Percentiles rank a stretch among this genome's conserved stretches.
Evolutionary conservation across 2,888 invertebrate species (phyloP).

Genomic region (Patella depressa): DNA sequence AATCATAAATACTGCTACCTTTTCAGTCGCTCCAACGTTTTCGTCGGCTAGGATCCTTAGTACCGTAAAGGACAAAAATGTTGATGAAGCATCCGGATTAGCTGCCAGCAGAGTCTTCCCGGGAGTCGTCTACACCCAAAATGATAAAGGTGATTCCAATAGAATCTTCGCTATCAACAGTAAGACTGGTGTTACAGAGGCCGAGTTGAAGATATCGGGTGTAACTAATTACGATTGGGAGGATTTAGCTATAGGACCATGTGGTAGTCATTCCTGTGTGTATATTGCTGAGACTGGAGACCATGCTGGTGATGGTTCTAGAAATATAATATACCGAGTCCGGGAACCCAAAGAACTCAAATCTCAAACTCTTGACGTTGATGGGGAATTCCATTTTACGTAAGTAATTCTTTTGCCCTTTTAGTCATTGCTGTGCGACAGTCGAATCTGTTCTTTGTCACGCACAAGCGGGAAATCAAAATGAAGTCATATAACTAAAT

Average conservation of each 20-base stretch:
- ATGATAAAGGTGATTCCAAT: constrained; percentile 29
- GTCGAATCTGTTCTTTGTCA: no score
- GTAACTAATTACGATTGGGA: constrained; percentile 22
- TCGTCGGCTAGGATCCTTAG: background rate
- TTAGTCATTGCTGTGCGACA: no score
- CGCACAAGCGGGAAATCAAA: no score
- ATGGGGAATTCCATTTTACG: constrained; percentile 24
- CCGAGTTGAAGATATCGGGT: constrained; percentile 3
- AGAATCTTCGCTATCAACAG: background rate
- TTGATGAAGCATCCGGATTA: constrained; percentile 35
- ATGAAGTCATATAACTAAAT: no score
- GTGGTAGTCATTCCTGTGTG: constrained; percentile 26
- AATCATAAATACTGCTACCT: no score
- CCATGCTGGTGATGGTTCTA: constrained; percentile 21
- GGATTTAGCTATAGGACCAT: constrained; percentile 24
- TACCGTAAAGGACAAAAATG: background rate
- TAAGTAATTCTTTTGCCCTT: background rate
- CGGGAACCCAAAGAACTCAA: constrained; percentile 28
- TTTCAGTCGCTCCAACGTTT: no score
- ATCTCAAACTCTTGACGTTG: constrained; percentile 17
- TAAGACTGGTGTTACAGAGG: background rate
- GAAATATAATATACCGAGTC: constrained; percentile 34
- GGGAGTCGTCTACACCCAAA: constrained; percentile 31
- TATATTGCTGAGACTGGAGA: constrained; percentile 40
- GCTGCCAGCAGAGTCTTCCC: constrained; percentile 33